phyloP scores from a whole-genome alignment of 1,140 invertebrate species.

The Hesperophylax magnus region DNA sequence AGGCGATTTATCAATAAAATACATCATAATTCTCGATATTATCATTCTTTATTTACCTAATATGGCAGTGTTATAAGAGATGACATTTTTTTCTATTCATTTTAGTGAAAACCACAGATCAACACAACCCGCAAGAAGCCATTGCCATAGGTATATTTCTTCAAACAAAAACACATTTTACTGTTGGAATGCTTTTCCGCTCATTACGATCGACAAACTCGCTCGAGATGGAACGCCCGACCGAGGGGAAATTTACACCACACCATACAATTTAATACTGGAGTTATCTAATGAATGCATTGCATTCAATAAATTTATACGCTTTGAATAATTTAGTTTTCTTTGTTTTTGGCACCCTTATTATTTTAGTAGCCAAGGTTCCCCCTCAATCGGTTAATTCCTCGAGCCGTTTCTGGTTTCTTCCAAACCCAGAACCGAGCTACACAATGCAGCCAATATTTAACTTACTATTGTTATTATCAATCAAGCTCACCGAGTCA shows the following conservation, averaged over 20 bases:
- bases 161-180: constrained; percentile 55
- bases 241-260: not conserved
- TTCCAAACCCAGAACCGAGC: not conserved
- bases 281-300: no score
- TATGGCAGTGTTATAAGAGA: constrained; percentile 58
- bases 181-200: constrained; percentile 32
- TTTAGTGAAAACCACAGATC: constrained; percentile 53
- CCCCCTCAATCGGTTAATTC: not conserved
- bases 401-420: not conserved
- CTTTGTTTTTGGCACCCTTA: not conserved
- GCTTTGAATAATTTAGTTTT: no score
- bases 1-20: constrained; percentile 7
- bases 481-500: no score
- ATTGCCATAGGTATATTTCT: constrained; percentile 53
- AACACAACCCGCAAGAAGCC: constrained; percentile 56
- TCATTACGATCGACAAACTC: constrained; percentile 5
- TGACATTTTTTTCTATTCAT: constrained; percentile 57
- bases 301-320: no score
- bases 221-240: not conserved
- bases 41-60: constrained; percentile 59
- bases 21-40: constrained; percentile 51
- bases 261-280: no score
- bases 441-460: no score
- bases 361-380: not conserved
- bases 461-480: no score